These are phyloP conservation scores for Tyrannus savana DNA, from an alignment of 2,113 vertebrate genomes.

Conservation along the genomic window DNA sequence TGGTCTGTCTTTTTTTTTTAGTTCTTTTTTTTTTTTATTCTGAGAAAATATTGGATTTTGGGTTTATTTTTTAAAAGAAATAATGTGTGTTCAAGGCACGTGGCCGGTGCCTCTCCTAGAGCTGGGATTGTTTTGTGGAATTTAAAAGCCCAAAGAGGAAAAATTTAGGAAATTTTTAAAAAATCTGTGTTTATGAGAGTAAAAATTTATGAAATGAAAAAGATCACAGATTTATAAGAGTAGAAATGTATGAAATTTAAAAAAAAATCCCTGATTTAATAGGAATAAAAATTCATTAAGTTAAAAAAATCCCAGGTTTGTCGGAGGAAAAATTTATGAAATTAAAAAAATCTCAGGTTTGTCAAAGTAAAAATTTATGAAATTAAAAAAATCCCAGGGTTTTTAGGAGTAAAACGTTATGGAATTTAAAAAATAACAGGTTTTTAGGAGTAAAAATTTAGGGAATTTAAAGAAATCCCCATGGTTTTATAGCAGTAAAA, in stretches of 20 bases:
- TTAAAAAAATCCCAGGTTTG: no score
- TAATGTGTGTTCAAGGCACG: neutral
- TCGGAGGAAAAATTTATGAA: neutral
- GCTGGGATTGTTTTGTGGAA: neutral
- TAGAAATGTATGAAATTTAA: no score
- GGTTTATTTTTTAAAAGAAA: neutral
- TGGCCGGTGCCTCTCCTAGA: neutral
- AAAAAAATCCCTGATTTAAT: no score
- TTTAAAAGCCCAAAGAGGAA: neutral
- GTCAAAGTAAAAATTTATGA: no score
- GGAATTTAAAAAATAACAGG: no score
- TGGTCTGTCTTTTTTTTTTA: neutral
- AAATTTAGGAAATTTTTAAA: no score
- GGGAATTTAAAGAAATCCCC: no score
- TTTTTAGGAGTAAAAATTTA: no score
- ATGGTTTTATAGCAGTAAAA: no score
- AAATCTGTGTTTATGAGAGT: neutral
- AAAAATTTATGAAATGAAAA: neutral
- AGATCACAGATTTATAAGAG: no score
- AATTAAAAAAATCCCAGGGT: no score
- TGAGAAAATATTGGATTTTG: neutral
- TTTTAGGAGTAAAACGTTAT: no score
- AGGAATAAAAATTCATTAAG: neutral
- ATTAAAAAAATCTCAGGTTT: neutral
- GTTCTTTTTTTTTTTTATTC: neutral